Base-by-base conservation (phyloP, 2,888 invertebrate species). In the Drosophila parthenogenetica region DNA sequence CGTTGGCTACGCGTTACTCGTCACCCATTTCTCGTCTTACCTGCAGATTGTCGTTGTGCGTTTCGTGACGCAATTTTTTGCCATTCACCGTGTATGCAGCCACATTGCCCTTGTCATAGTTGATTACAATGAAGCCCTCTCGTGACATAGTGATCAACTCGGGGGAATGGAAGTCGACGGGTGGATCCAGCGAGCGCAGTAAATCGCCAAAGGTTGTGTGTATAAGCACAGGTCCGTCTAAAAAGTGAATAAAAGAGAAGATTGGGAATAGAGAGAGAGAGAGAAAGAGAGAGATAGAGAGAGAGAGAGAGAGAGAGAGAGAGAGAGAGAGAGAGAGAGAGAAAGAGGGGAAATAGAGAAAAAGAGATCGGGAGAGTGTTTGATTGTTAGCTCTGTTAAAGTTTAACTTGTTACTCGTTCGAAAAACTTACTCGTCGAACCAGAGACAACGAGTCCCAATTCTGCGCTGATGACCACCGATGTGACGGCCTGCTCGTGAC, bases 201-300 rank as follows among this genome's bases (percentile, higher is more conserved):
- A 99, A 93, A 93, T 99, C 99, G 48, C 99, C 99, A 92, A 98
- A 97, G 16, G 99, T 98, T 66, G 99, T 99, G 93, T 99, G 99
- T 65, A 99, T 97, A 74, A 99, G 94, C 43, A 99, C 98, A 0
- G 98, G 98, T 0, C 99, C 99, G 93, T 96, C 99, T 98, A 66
- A 16, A 42, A 8, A 8, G 3, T 5, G 7, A 1, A 1, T 5
- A 2, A 35, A 8, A 10, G 8, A 22, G 8, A 35, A 7, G 14
- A 0, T n/a, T n/a, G n/a, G n/a, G n/a, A n/a, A n/a, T n/a, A n/a
- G n/a, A n/a, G n/a, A n/a, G 0, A 19, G 0, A 22, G 0, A 1
- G 0, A 22, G 22, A 22, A 0, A 22, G 22, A 22, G 5, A 5
- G 16, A 37, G 1, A 13, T 3, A 8, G 10, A 25, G 14, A 22